Percentiles rank a stretch among this genome's conserved stretches.
phyloP scores from a whole-genome alignment of 2,113 vertebrate species.

The Ceyx melanurus region DNA sequence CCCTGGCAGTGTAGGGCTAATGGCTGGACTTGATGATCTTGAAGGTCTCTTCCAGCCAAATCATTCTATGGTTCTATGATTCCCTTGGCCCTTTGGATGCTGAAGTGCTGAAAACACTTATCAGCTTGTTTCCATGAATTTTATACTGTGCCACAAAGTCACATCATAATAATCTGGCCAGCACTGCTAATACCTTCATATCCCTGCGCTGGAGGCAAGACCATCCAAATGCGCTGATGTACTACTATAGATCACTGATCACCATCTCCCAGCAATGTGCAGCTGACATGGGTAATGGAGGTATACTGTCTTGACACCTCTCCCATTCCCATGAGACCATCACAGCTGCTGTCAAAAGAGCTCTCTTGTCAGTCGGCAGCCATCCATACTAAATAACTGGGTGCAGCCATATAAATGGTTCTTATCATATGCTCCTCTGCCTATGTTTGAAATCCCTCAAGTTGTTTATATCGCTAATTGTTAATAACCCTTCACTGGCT shows the following conservation, averaged over 20 bases:
- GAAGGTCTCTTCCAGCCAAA: too few species aligned
- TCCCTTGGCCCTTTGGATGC: neutral
- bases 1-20: too few species aligned
- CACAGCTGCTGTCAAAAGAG: neutral
- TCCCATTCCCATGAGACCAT: neutral
- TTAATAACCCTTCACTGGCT: neutral
- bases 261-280: neutral
- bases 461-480: neutral
- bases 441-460: neutral
- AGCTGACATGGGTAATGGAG: neutral
- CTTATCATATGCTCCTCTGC: neutral
- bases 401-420: neutral
- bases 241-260: fast-evolving
- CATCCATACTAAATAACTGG: neutral
- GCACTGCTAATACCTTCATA: neutral
- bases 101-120: neutral
- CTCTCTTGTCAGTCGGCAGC: neutral
- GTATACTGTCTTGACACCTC: neutral
- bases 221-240: neutral
- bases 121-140: neutral
- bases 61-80: too few species aligned
- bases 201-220: neutral
- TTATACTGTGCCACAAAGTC: neutral
- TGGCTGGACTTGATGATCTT: too few species aligned
- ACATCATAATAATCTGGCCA: neutral